These are phyloP conservation scores for Bubo scandiacus DNA, from an alignment of 2,113 vertebrate genomes.

Conservation along the genomic window DNA sequence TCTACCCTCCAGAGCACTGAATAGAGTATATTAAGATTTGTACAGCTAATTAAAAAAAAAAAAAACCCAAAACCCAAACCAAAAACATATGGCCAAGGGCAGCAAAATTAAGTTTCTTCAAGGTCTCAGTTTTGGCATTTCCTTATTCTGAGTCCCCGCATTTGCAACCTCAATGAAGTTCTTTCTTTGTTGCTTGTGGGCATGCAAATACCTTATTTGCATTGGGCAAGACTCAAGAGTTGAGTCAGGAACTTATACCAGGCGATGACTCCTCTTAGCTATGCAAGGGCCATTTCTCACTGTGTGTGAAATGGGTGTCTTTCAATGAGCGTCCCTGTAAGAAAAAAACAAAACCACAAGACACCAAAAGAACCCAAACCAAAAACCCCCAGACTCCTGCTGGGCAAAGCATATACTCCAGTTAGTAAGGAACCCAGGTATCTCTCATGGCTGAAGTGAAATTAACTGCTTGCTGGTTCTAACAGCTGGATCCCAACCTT, in stretches of 20 bases:
- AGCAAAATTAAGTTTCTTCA: not conserved
- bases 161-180: not conserved
- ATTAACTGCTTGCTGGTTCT: not conserved
- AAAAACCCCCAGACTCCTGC: not conserved
- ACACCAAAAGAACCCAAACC: not conserved
- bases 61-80: not conserved
- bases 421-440: rapidly evolving
- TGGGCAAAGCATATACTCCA: not conserved
- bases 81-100: not conserved
- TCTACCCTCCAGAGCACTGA: not conserved
- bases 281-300: not conserved
- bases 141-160: not conserved
- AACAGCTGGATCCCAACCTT: not conserved
- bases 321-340: not conserved
- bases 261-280: not conserved
- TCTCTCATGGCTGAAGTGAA: not conserved
- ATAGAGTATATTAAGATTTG: not conserved
- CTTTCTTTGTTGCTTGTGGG: not conserved
- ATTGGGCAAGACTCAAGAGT: not conserved
- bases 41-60: not conserved
- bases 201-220: not conserved
- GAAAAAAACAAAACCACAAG: not conserved
- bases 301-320: not conserved
- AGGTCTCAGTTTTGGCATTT: not conserved
- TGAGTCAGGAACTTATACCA: not conserved